A percentile compares a stretch with the other conserved stretches of the same genome.
phyloP scores from a whole-genome alignment of 2,113 vertebrate species.

The Lampris incognitus region DNA sequence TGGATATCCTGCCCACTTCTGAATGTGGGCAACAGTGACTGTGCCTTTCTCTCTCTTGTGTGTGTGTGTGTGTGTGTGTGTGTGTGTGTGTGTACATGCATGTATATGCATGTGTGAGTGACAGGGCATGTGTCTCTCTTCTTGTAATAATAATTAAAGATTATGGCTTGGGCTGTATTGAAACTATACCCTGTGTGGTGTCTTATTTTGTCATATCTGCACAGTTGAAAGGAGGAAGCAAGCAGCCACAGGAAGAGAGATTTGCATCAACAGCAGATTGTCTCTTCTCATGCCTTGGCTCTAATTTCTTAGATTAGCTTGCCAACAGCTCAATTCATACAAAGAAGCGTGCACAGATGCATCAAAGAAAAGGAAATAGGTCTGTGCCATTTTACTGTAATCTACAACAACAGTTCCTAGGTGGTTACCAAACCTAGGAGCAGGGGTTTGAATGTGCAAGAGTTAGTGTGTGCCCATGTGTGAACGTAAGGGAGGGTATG shows the following conservation, averaged over 20 bases:
- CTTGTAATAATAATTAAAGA: constrained; percentile 17
- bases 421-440: background rate
- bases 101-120: background rate
- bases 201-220: constrained; percentile 36
- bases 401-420: constrained; percentile 9
- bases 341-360: constrained; percentile 42
- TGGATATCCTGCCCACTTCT: constrained; percentile 1
- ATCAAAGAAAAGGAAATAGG: constrained; percentile 40
- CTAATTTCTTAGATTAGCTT: constrained; percentile 64
- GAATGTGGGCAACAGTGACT: background rate
- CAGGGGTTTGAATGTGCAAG: background rate
- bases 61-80: constrained; percentile 5
- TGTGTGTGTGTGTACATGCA: constrained; percentile 12
- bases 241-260: constrained; percentile 12
- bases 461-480: background rate
- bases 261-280: constrained; percentile 14
- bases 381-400: constrained; percentile 25
- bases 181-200: constrained; percentile 10
- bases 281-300: constrained; percentile 38
- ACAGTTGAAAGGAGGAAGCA: constrained; percentile 7
- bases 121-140: no score
- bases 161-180: constrained; percentile 35
- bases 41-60: background rate
- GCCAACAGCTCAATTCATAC: constrained; percentile 39
- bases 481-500: background rate